Conservation (phyloP, 92 coral and sea anemone genomes). For the Zoanthus gigantus region DNA sequence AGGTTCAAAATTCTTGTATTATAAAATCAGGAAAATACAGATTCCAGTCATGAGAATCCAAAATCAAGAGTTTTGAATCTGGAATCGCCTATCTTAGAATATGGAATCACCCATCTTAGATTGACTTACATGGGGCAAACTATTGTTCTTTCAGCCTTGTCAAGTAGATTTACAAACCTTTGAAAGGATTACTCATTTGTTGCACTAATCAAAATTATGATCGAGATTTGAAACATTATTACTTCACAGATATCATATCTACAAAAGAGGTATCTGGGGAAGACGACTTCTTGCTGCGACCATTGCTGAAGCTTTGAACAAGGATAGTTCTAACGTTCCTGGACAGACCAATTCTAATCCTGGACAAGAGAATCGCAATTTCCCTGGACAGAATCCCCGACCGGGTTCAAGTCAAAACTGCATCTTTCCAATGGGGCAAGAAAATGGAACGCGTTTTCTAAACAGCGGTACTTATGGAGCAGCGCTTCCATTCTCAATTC, state of each 20-base stretch:
- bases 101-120: no score
- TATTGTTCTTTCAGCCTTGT: no score
- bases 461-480: slow-evolving; percentile 33
- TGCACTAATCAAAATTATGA: no score
- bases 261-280: slow-evolving; percentile 43
- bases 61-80: no score
- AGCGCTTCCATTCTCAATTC: slow-evolving; percentile 4
- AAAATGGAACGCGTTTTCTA: neutral
- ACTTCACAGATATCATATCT: slow-evolving; percentile 14
- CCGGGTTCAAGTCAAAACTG: neutral
- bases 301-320: slow-evolving; percentile 7
- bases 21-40: no score
- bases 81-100: no score
- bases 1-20: no score
- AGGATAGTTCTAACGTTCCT: slow-evolving; percentile 1
- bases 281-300: slow-evolving; percentile 23
- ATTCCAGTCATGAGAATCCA: no score
- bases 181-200: no score
- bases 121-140: no score
- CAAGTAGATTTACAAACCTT: no score
- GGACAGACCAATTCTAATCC: slow-evolving; percentile 6
- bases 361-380: neutral
- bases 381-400: slow-evolving; percentile 21
- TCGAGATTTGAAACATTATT: no score
- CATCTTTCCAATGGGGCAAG: neutral